Base-by-base conservation (phyloP, 2,888 invertebrate genomes). In the Mimas tiliae region DNA sequence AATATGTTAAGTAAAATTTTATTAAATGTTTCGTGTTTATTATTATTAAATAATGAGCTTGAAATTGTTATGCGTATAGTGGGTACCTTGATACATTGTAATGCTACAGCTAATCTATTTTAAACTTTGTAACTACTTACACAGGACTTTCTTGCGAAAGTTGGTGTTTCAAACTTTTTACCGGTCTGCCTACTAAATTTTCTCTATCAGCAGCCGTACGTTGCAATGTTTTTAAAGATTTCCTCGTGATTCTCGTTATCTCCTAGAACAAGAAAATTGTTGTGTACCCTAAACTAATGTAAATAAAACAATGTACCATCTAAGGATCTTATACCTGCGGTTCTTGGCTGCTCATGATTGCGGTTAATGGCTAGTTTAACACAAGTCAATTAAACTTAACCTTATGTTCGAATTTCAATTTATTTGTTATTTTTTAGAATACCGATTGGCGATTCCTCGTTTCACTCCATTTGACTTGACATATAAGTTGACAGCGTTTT, bases 211-310 rank as follows among this genome's bases (percentile, higher is more conserved):
- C 94, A 47, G 96, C 96, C 58, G 95, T 94, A 69, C 94, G 95
- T 85, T 97, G 97, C 70, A 97, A 86, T 38, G 95, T 95, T 88
- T 96, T 96, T n/a, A 97, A 92, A 33, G 96, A 95, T 87, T 95
- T 96, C 77, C 97, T 91, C 47, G 94, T 80, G 38, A 75, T 16
- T 33, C 50, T 64, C n/a, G 42, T 62, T 6, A 62, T 8, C n/a
- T 58, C 64, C 67, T 67, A 52, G 6, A 52, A 58, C n/a, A 16
- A 45, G 14, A 58, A 34, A 3, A 62, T 34, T 19, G 11, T 16
- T 11, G 21, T 42, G 19, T 66, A 63, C 12, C 21, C 48, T 9
- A 53, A 16, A 19, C 8, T 47, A 27, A 21, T 34, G 16, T 38
- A 51, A 38, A 38, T 19, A 50, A 64, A 14, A 6, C 19, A 33